A percentile compares a stretch with the other conserved stretches of the same genome.
phyloP scores from a whole-genome alignment of 2,888 invertebrate genomes.

The Gryllus longicercus region DNA sequence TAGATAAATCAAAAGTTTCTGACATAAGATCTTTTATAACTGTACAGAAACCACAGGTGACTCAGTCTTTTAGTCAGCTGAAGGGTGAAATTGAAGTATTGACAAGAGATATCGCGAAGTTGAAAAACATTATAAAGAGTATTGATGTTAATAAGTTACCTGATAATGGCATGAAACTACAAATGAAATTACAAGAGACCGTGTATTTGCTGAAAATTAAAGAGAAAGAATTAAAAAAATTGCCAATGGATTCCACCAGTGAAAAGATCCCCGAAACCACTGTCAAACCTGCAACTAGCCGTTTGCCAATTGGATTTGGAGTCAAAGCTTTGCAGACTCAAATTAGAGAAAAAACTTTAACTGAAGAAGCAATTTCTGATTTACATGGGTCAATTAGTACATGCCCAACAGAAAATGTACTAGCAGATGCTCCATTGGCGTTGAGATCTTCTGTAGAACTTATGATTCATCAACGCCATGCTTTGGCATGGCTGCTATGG shows the following conservation, averaged over 20 bases:
- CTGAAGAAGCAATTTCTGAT: slow-evolving; percentile 66
- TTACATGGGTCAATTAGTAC: slow-evolving; percentile 67
- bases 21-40: not conserved
- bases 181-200: not conserved
- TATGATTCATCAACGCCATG: slow-evolving; percentile 82
- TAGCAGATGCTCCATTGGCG: slow-evolving; percentile 59
- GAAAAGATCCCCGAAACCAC: not conserved
- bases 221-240: not conserved
- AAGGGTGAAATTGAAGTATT: not conserved
- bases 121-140: not conserved
- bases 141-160: not conserved
- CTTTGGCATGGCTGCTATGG: slow-evolving; percentile 85
- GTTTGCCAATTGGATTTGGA: not conserved
- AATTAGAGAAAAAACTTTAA: slow-evolving; percentile 63
- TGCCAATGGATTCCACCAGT: not conserved
- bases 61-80: not conserved
- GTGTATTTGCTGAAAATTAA: not conserved
- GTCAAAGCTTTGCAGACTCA: slow-evolving; percentile 63
- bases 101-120: not conserved
- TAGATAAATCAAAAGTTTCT: not conserved
- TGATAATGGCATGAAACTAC: not conserved
- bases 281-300: not conserved
- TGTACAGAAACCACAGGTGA: not conserved
- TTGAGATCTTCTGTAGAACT: slow-evolving; percentile 57
- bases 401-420: slow-evolving; percentile 60